phyloP scores from a whole-genome alignment of 2,888 invertebrate species.

The Amphipoea oculea region DNA sequence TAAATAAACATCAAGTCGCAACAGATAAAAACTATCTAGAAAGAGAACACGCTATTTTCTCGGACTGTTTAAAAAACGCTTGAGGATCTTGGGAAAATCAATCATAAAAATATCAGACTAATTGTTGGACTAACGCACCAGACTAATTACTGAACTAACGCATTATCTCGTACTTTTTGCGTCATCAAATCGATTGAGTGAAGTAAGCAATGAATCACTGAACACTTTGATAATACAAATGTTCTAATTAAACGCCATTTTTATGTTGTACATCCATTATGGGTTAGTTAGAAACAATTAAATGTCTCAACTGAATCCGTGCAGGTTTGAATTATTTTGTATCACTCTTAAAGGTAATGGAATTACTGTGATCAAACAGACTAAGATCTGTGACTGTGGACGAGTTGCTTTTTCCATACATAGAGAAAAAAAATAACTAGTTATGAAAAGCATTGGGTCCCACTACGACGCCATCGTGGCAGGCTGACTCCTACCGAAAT shows the following conservation, averaged over 20 bases:
- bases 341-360: background rate
- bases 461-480: too few species aligned
- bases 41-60: constrained; percentile 2
- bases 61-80: background rate
- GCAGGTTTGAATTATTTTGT: constrained; percentile 53
- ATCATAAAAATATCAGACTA: constrained; percentile 12
- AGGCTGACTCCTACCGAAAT: too few species aligned
- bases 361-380: constrained; percentile 14
- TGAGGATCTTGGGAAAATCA: constrained; percentile 27
- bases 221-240: constrained; percentile 56
- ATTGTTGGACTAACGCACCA: constrained; percentile 3
- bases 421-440: background rate
- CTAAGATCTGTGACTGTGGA: background rate
- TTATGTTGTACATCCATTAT: constrained; percentile 42
- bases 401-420: background rate
- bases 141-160: constrained; percentile 16
- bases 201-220: constrained; percentile 56
- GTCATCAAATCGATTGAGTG: constrained; percentile 54
- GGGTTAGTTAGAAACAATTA: constrained; percentile 31
- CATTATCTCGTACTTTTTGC: constrained; percentile 24
- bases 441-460: background rate
- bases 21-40: constrained; percentile 15
- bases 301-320: constrained; percentile 12
- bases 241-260: constrained; percentile 55
- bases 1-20: constrained; percentile 21